These are phyloP conservation scores for Characodon lateralis DNA, from an alignment of 2,797 vertebrate genomes.

Conservation along the genomic window DNA sequence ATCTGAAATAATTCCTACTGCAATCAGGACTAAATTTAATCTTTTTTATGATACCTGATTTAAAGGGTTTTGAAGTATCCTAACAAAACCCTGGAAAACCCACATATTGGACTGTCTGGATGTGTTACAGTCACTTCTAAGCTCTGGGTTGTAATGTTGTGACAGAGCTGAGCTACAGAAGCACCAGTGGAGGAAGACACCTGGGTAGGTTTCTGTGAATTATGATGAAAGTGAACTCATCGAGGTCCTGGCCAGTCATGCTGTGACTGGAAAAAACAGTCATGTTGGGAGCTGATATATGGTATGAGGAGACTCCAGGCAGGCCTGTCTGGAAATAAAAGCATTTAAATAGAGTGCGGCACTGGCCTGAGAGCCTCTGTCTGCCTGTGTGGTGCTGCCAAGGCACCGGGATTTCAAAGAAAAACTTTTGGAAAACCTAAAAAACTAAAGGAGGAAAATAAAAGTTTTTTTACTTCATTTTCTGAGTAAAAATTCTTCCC, in stretches of 20 bases:
- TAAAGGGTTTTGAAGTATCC: slow-evolving; percentile 23
- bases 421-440: slow-evolving; percentile 12
- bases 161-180: slow-evolving; percentile 35
- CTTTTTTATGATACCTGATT: slow-evolving; percentile 10
- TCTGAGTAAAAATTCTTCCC: slow-evolving; percentile 44
- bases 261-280: slow-evolving; percentile 37
- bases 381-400: slow-evolving; percentile 46
- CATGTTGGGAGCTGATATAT: slow-evolving; percentile 41
- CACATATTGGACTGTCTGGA: slow-evolving; percentile 12
- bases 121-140: not conserved
- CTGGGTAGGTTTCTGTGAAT: slow-evolving; percentile 58
- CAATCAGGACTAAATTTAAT: slow-evolving; percentile 13
- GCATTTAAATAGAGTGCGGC: slow-evolving; percentile 27
- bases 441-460: slow-evolving; percentile 43
- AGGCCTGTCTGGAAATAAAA: slow-evolving; percentile 44
- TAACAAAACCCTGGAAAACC: slow-evolving; percentile 25
- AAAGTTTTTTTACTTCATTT: slow-evolving; percentile 37
- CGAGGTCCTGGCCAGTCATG: slow-evolving; percentile 29
- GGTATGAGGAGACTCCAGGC: slow-evolving; percentile 30
- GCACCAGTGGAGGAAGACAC: slow-evolving; percentile 39
- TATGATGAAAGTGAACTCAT: slow-evolving; percentile 47
- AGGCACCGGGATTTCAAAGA: slow-evolving; percentile 56
- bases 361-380: slow-evolving; percentile 12
- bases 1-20: slow-evolving; percentile 36
- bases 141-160: slow-evolving; percentile 17